phyloP scores from a whole-genome alignment of 2,888 invertebrate species.

The Hypena proboscidalis region DNA sequence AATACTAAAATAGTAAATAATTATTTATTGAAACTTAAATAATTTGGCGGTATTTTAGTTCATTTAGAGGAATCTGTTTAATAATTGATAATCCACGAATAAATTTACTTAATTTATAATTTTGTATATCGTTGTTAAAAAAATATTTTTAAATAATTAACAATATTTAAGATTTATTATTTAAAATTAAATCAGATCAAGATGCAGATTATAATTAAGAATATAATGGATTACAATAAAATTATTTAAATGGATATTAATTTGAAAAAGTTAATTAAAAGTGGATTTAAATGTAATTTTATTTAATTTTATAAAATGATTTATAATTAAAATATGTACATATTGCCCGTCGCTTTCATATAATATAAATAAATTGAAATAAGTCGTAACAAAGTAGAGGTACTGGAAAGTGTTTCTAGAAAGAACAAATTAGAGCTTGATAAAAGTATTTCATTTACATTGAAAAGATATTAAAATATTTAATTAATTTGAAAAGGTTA shows the following conservation, averaged over 20 bases:
- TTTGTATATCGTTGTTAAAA: conserved; percentile 79
- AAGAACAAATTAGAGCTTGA: conserved; percentile 87
- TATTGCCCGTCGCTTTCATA: conserved; percentile 92
- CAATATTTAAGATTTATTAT: conserved; percentile 69
- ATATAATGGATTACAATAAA: conserved; percentile 89
- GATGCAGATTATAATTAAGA: conserved; percentile 88
- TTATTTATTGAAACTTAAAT: conserved; percentile 87
- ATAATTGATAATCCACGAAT: conserved; percentile 88
- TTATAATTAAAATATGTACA: conserved; percentile 89
- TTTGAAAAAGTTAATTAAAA: conserved; percentile 76
- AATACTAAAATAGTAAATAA: conserved; percentile 85
- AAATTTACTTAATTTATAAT: conserved; percentile 80
- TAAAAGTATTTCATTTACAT: conserved; percentile 88
- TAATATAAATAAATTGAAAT: conserved; percentile 86
- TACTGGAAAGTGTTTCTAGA: conserved; percentile 91
- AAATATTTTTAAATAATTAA: conserved; percentile 73
- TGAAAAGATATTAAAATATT: conserved; percentile 82
- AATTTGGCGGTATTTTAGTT: conserved; percentile 89
- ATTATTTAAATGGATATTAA: conserved; percentile 77
- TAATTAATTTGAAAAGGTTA: conserved; percentile 68
- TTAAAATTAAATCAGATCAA: conserved; percentile 88
- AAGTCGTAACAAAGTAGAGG: conserved; percentile 93
- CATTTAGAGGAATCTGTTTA: conserved; percentile 89
- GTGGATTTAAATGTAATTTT: conserved; percentile 89
- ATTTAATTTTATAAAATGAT: conserved; percentile 83